Conservation (phyloP, 2,113 vertebrate species). For the Emydocephalus ijimae region DNA sequence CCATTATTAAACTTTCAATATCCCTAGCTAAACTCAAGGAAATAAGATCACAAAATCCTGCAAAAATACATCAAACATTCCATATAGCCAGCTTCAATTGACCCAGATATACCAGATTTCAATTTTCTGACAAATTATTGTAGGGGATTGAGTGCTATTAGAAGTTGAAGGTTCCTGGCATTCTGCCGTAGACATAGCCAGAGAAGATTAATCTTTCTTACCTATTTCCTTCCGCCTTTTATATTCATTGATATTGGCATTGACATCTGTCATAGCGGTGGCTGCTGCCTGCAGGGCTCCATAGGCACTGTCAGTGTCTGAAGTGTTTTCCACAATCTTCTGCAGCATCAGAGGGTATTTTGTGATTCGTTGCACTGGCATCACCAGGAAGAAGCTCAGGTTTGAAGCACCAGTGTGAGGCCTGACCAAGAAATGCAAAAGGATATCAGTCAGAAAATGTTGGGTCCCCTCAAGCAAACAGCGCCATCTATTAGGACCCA, state of each 20-base stretch:
- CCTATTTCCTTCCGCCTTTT: slow-evolving; percentile 93
- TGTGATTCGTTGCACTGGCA: slow-evolving; percentile 90
- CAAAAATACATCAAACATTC: background rate
- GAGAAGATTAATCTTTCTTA: slow-evolving; percentile 63
- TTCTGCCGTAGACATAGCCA: too few species aligned
- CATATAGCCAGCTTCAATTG: background rate
- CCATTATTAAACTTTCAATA: background rate
- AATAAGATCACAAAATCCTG: background rate
- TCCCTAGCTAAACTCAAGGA: background rate
- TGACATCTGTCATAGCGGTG: slow-evolving; percentile 79
- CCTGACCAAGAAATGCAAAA: slow-evolving; percentile 59
- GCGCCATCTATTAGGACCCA: background rate
- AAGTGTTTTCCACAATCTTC: slow-evolving; percentile 89
- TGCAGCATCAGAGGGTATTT: slow-evolving; percentile 90
- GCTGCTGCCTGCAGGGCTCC: slow-evolving; percentile 71
- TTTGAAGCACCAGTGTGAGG: slow-evolving; percentile 82
- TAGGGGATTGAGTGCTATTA: background rate
- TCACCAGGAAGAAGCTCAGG: slow-evolving; percentile 91
- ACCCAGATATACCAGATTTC: background rate
- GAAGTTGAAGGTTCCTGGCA: background rate
- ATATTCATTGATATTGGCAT: slow-evolving; percentile 91
- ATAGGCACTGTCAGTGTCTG: slow-evolving; percentile 63
- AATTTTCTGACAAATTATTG: background rate
- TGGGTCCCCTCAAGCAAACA: background rate
- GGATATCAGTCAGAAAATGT: background rate